phyloP scores from a whole-genome alignment of 2,113 vertebrate species.

The Chaetura pelagica region DNA sequence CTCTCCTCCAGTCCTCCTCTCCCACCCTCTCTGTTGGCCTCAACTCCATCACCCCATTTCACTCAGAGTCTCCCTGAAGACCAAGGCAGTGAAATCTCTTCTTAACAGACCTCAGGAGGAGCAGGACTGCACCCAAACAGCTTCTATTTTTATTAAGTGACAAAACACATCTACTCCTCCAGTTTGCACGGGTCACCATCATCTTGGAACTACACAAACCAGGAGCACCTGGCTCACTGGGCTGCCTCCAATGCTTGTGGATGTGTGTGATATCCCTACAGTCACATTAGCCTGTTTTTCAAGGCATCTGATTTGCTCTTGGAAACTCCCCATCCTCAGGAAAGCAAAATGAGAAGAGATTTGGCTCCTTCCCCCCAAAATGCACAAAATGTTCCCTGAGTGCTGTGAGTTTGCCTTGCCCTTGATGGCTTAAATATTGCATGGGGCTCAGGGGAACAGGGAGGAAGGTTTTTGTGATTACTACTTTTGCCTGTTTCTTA shows the following conservation, averaged over 20 bases:
- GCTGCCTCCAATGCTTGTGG: background rate
- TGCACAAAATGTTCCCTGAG: background rate
- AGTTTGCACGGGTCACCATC: background rate
- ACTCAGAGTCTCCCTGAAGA: background rate
- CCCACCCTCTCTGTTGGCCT: background rate
- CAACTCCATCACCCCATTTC: fast-evolving
- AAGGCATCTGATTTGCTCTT: background rate
- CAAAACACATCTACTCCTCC: background rate
- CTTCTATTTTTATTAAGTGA: background rate
- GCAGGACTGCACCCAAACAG: background rate
- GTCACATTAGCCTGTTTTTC: background rate
- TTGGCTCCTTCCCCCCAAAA: background rate
- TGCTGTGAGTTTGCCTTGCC: background rate
- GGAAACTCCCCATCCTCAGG: background rate
- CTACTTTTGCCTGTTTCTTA: background rate
- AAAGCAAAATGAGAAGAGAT: background rate
- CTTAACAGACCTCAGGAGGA: background rate
- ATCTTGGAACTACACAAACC: background rate
- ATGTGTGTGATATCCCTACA: background rate
- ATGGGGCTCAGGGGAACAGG: background rate
- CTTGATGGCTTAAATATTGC: background rate
- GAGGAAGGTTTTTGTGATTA: background rate
- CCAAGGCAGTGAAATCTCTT: background rate
- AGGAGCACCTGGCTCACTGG: background rate
- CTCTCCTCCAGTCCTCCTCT: background rate